Evolutionary conservation across 2,888 invertebrate genomes (phyloP).

Genomic region (Zygogramma bicolorata): DNA sequence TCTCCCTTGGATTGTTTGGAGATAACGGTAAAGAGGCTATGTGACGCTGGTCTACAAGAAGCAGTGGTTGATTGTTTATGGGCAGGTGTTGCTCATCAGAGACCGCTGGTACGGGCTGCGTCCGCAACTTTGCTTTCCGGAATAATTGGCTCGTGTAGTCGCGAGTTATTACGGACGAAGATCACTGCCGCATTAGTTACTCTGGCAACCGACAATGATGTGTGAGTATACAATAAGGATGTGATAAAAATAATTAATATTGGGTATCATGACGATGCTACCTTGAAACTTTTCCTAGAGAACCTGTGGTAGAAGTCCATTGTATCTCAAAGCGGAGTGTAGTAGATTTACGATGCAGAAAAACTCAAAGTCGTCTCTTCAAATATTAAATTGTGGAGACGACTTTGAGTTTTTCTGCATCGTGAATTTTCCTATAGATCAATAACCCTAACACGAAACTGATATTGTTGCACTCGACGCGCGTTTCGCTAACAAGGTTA

Average conservation of each 20-base stretch:
- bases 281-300: no score
- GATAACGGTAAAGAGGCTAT: slow-evolving; percentile 61
- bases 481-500: no score
- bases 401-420: no score
- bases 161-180: slow-evolving; percentile 70
- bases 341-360: no score
- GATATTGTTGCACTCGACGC: no score
- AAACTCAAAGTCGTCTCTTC: no score
- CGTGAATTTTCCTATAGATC: no score
- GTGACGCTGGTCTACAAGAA: slow-evolving; percentile 65
- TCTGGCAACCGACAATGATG: slow-evolving; percentile 76
- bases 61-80: slow-evolving; percentile 72
- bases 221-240: slow-evolving; percentile 66
- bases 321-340: no score
- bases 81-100: slow-evolving; percentile 77
- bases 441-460: no score
- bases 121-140: slow-evolving; percentile 73
- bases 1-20: slow-evolving; percentile 67
- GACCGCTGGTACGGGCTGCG: slow-evolving; percentile 72
- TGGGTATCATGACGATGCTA: no score
- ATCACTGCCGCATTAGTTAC: slow-evolving; percentile 79
- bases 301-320: no score
- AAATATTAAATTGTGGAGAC: no score
- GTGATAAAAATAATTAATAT: not conserved
- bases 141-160: slow-evolving; percentile 70